Conservation (phyloP, 2,888 invertebrate genomes). For the Loripinus fragilis region DNA sequence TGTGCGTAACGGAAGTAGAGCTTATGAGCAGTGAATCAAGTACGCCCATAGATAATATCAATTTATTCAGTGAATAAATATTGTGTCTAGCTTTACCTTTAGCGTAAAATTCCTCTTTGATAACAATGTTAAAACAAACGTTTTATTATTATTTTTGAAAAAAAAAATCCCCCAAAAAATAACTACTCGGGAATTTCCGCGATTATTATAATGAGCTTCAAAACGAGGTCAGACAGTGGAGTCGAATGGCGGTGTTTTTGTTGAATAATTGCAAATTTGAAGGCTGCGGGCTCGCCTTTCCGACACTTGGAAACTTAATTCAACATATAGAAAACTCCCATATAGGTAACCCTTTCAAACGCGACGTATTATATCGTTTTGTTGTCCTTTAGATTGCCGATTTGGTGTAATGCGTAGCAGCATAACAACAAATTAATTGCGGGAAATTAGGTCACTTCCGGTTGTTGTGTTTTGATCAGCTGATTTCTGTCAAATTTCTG, state of each 20-base stretch:
- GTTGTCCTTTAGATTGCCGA: background rate
- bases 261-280: slow-evolving; percentile 94
- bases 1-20: too few relatives aligned
- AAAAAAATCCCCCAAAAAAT: too few relatives aligned
- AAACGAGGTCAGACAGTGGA: slow-evolving; percentile 49
- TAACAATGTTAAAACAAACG: too few relatives aligned
- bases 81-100: too few relatives aligned
- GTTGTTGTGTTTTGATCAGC: slow-evolving; percentile 42
- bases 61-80: too few relatives aligned
- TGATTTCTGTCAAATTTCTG: slow-evolving; percentile 9
- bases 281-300: slow-evolving; percentile 93
- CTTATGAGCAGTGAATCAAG: too few relatives aligned
- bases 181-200: slow-evolving; percentile 5
- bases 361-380: background rate
- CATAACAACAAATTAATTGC: slow-evolving; percentile 31
- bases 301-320: slow-evolving; percentile 91
- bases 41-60: too few relatives aligned
- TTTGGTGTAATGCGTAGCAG: background rate
- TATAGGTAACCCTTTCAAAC: slow-evolving; percentile 87
- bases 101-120: too few relatives aligned
- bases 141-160: too few relatives aligned
- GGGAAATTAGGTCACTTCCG: slow-evolving; percentile 59
- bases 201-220: slow-evolving; percentile 59
- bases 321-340: slow-evolving; percentile 95
- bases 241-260: slow-evolving; percentile 93